These are phyloP conservation scores for Carassius carassius DNA, from an alignment of 2,113 vertebrate species.

Conservation along the genomic window DNA sequence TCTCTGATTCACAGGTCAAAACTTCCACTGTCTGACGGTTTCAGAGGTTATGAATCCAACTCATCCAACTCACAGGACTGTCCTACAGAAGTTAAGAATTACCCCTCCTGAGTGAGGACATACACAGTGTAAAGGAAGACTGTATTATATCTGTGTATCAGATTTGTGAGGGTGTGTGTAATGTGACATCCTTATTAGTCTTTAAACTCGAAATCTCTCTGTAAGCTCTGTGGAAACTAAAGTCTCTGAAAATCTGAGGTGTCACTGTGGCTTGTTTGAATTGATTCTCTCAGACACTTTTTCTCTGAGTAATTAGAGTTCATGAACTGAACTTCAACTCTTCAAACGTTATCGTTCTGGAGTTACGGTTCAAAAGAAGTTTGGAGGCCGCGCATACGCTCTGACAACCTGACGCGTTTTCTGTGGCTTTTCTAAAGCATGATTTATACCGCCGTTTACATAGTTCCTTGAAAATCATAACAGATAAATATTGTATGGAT, in stretches of 20 bases:
- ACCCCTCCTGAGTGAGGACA: not conserved
- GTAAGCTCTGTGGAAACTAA: not conserved
- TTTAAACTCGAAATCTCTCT: not conserved
- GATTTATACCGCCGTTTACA: not conserved
- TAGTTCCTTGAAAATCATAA: not conserved
- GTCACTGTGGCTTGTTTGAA: constrained; percentile 10
- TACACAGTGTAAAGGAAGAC: not conserved
- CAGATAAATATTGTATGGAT: not conserved
- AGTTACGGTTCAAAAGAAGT: constrained; percentile 2
- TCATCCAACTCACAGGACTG: no score
- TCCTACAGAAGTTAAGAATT: not conserved
- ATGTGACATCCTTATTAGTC: not conserved
- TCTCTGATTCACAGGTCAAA: no score
- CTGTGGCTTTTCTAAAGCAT: not conserved
- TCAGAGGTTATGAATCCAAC: no score
- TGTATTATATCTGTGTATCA: not conserved
- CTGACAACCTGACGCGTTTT: not conserved
- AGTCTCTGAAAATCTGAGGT: not conserved
- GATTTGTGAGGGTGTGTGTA: not conserved
- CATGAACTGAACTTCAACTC: not conserved
- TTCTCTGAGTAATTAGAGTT: not conserved
- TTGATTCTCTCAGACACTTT: not conserved
- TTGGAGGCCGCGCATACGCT: not conserved
- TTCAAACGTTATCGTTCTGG: not conserved
- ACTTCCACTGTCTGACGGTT: no score